Conservation (phyloP, 2,113 vertebrate genomes). For the Bos taurus region DNA sequence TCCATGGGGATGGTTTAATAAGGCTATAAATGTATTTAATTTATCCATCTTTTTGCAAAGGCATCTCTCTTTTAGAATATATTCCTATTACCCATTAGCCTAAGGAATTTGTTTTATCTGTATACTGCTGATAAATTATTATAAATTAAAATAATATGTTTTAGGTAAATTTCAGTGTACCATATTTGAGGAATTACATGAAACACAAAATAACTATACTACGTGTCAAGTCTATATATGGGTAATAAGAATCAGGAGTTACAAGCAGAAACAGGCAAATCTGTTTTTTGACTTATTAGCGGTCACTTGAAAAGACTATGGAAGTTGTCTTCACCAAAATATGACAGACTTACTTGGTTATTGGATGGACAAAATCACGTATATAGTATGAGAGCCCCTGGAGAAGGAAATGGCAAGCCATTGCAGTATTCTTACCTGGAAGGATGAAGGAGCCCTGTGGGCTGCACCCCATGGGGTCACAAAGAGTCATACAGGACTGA, state of each 20-base stretch:
- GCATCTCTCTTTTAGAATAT: not conserved
- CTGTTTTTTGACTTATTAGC: not conserved
- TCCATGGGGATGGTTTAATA: not conserved
- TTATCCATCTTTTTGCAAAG: not conserved
- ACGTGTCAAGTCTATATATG: not conserved
- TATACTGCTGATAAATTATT: not conserved
- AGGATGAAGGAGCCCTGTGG: not conserved
- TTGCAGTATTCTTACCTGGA: not conserved
- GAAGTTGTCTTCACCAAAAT: not conserved
- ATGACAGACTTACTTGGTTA: not conserved
- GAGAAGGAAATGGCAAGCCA: not conserved
- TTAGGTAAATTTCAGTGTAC: not conserved
- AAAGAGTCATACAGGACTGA: not conserved
- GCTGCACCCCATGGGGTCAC: not conserved
- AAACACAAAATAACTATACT: not conserved
- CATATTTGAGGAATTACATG: not conserved
- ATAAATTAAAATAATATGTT: not conserved
- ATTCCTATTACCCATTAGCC: not conserved
- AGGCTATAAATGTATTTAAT: not conserved
- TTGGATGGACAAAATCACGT: not conserved
- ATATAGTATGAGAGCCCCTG: not conserved
- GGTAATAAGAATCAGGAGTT: not conserved
- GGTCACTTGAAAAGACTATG: not conserved
- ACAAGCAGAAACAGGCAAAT: not conserved
- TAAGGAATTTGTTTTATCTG: not conserved